These are phyloP conservation scores for Pipistrellus nathusii DNA, from an alignment of 2,797 vertebrate species.

Conservation along the genomic window DNA sequence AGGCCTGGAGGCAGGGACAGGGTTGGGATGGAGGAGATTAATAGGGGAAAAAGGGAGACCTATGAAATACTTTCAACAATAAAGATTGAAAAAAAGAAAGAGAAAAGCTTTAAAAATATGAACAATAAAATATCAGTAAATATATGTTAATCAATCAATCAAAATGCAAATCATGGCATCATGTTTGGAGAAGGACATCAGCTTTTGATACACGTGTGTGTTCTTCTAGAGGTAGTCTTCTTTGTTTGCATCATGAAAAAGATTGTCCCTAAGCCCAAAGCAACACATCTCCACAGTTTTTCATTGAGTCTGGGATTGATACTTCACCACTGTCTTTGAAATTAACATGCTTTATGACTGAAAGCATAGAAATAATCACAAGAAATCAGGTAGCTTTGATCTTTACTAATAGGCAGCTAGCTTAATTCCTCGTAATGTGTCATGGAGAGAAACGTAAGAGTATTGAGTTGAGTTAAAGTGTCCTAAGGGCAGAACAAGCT, in stretches of 20 bases:
- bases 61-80: too few species aligned
- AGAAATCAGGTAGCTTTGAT: neutral
- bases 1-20: too few species aligned
- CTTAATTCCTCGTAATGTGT: neutral
- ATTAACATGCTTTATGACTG: neutral
- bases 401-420: neutral
- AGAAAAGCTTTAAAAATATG: too few species aligned
- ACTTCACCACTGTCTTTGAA: slow-evolving; percentile 4
- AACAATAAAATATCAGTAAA: too few species aligned
- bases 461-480: neutral
- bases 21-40: too few species aligned
- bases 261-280: neutral
- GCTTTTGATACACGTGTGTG: neutral
- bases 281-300: neutral
- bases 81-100: too few species aligned
- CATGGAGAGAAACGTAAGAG: neutral
- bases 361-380: neutral
- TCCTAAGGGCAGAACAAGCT: neutral
- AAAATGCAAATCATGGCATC: neutral
- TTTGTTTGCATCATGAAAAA: neutral
- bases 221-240: neutral
- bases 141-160: too few species aligned
- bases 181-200: slow-evolving; percentile 53
- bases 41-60: too few species aligned
- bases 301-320: neutral